Evolutionary conservation across 2,888 invertebrate species (phyloP).

Genomic region (Drosophila neutralis): DNA sequence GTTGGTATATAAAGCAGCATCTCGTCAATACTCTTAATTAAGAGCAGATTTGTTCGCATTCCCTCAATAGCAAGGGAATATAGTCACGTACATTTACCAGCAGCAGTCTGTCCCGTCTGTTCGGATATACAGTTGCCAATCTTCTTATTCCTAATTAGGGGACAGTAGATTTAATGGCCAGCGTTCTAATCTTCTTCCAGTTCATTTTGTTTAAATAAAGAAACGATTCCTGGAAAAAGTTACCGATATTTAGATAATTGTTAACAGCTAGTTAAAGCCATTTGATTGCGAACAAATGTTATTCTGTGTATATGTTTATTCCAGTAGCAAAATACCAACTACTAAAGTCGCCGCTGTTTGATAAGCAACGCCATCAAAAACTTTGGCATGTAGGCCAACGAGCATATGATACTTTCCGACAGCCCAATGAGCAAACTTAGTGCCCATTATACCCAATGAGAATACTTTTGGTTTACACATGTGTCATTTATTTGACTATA

Average conservation of each 20-base stretch:
- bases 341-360: slow-evolving; percentile 28
- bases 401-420: slow-evolving; percentile 13
- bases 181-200: slow-evolving; percentile 9
- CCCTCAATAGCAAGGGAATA: background rate
- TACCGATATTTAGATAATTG: slow-evolving; percentile 1
- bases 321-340: slow-evolving; percentile 6
- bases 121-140: background rate
- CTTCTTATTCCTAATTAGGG: slow-evolving; percentile 14
- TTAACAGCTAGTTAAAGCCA: slow-evolving; percentile 17
- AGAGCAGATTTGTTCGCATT: slow-evolving; percentile 16
- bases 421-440: slow-evolving; percentile 1
- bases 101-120: background rate
- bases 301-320: background rate
- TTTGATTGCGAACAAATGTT: slow-evolving; percentile 37
- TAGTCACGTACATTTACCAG: slow-evolving; percentile 12
- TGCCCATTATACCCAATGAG: background rate
- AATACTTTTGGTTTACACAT: background rate
- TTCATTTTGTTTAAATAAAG: slow-evolving; percentile 6
- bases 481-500: background rate
- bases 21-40: slow-evolving; percentile 43
- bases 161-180: slow-evolving; percentile 15
- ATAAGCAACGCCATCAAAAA: slow-evolving; percentile 11
- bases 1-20: slow-evolving; percentile 4
- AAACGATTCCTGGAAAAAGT: slow-evolving; percentile 7
- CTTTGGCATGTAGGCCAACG: background rate